Conservation (phyloP, 2,888 invertebrate species). For the Xiphydria camelus region DNA sequence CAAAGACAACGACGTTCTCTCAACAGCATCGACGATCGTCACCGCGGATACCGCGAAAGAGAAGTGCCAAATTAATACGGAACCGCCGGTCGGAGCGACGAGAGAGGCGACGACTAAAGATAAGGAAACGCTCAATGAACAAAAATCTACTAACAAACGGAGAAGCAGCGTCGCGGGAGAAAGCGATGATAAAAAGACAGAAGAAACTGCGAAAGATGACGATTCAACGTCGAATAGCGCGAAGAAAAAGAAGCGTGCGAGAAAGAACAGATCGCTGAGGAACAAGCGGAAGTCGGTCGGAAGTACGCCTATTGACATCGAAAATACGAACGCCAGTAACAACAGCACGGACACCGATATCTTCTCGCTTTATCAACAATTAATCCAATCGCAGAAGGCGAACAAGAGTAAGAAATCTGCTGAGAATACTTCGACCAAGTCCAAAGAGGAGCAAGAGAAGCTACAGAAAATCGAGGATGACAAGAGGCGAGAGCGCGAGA, state of each 20-base stretch:
- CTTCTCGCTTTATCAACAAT: neutral
- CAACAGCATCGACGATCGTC: no score
- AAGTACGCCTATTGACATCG: neutral
- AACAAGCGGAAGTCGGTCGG: neutral
- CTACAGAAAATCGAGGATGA: no score
- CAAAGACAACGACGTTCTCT: no score
- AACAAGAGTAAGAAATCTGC: neutral
- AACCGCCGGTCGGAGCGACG: neutral
- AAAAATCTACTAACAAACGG: slow-evolving; percentile 14
- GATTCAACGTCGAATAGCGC: neutral
- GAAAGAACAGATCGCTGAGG: neutral
- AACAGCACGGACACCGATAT: neutral
- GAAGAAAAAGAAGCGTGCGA: slow-evolving; percentile 2
- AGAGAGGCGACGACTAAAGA: neutral
- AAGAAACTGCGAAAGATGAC: neutral
- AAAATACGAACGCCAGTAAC: slow-evolving; percentile 2
- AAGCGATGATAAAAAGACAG: slow-evolving; percentile 1
- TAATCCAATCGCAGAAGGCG: neutral
- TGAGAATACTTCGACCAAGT: neutral
- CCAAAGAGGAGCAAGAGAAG: no score
- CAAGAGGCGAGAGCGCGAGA: no score
- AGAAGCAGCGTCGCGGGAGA: slow-evolving; percentile 1
- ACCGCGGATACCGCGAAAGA: neutral
- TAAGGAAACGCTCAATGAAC: neutral
- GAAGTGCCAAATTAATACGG: neutral